phyloP scores from a whole-genome alignment of 2,888 invertebrate genomes.

The Molorchus minor region DNA sequence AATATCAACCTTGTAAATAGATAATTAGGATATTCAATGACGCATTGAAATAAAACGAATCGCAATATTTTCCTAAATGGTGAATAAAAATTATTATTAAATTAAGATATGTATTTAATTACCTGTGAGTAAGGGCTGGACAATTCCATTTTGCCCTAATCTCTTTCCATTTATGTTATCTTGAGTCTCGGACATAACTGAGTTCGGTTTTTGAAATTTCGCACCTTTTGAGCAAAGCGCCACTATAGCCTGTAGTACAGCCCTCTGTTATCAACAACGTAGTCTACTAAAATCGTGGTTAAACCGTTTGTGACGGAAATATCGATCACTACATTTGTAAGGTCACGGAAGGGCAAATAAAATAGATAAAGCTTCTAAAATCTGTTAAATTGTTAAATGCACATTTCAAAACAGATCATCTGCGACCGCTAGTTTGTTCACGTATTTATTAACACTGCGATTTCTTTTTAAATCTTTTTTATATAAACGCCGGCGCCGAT shows the following conservation, averaged over 20 bases:
- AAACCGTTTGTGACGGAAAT: conserved; percentile 36
- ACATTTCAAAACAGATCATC: too few relatives aligned
- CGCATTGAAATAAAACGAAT: background rate
- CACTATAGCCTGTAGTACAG: conserved; percentile 27
- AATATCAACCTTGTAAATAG: background rate
- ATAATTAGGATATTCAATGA: background rate
- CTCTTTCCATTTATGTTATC: conserved; percentile 52
- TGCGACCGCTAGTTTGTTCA: too few relatives aligned
- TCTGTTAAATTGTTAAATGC: too few relatives aligned
- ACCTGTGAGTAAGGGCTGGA: conserved; percentile 92
- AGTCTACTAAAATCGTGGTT: conserved; percentile 32
- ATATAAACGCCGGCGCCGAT: too few relatives aligned
- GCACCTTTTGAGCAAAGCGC: conserved; percentile 39
- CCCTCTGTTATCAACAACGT: conserved; percentile 40
- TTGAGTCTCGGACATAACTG: conserved; percentile 15
- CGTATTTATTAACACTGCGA: too few relatives aligned
- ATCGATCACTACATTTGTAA: conserved; percentile 42
- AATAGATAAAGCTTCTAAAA: too few relatives aligned
- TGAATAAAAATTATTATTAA: too few relatives aligned
- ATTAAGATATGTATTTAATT: conserved; percentile 53
- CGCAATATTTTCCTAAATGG: too few relatives aligned
- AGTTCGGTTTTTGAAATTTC: conserved; percentile 37
- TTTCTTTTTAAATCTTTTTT: too few relatives aligned
- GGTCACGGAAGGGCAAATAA: conserved; percentile 42
- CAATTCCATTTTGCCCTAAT: conserved; percentile 80